Evolutionary conservation across 2,113 vertebrate genomes (phyloP).

Genomic region (Motacilla tschutschensis): DNA sequence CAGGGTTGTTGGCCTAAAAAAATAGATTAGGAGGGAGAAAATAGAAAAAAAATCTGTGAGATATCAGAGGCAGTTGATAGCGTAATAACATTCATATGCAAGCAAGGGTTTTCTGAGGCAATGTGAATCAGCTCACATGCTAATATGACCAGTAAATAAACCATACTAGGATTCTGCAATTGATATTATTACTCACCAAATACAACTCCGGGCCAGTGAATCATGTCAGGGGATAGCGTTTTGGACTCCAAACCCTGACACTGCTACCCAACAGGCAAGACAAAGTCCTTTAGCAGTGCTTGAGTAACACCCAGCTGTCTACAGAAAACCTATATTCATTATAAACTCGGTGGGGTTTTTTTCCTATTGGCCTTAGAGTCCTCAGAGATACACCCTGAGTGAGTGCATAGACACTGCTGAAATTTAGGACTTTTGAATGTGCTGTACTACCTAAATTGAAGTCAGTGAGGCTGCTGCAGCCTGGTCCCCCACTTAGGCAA

Average conservation of each 20-base stretch:
- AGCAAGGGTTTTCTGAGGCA: constrained; percentile 19
- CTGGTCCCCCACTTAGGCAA: neutral
- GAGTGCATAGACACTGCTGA: neutral
- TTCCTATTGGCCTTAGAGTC: neutral
- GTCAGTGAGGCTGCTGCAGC: neutral
- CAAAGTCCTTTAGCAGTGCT: neutral
- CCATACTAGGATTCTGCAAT: neutral
- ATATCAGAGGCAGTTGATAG: constrained; percentile 20
- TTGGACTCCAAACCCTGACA: neutral
- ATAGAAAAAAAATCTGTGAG: constrained; percentile 8
- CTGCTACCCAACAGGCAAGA: neutral
- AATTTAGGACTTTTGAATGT: neutral
- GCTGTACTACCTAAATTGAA: neutral
- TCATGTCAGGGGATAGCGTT: neutral
- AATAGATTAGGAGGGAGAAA: constrained; percentile 45
- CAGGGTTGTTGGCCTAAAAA: constrained; percentile 49
- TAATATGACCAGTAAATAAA: constrained; percentile 50
- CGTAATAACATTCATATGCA: constrained; percentile 26
- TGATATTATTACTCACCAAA: neutral
- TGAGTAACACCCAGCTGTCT: neutral
- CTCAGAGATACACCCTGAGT: neutral
- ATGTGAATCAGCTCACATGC: constrained; percentile 6
- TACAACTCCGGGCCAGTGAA: neutral
- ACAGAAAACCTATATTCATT: neutral
- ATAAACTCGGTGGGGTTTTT: neutral